A percentile compares a stretch with the other conserved stretches of the same genome.
Evolutionary conservation across 2,797 vertebrate genomes (phyloP).

Genomic region (Crossoptilon crossoptilon): DNA sequence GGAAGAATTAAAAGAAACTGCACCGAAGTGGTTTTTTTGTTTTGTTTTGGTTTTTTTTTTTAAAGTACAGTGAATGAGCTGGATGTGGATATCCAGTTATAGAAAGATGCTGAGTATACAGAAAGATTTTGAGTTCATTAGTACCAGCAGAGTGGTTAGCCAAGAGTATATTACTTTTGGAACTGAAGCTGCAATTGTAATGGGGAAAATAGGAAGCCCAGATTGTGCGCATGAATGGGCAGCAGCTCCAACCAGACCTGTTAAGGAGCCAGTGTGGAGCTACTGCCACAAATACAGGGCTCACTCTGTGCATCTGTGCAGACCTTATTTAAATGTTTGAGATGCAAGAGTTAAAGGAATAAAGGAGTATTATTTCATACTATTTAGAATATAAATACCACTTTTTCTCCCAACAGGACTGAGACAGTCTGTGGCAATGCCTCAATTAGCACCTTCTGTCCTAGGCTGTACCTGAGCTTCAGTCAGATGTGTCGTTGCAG

Average conservation of each 20-base stretch:
- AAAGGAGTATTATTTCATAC: not conserved
- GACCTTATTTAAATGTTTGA: not conserved
- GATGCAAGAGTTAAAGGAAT: not conserved
- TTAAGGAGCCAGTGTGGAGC: not conserved
- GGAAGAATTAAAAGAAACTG: not conserved
- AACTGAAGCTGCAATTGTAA: constrained; percentile 7
- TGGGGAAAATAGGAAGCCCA: not conserved
- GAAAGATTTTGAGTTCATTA: not conserved
- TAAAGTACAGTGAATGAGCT: not conserved
- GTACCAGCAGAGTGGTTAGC: constrained; percentile 4
- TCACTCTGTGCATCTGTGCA: not conserved
- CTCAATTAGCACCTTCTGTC: not conserved
- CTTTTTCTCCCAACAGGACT: not conserved
- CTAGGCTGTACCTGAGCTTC: not conserved
- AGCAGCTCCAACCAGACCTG: not conserved
- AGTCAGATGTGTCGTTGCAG: not conserved
- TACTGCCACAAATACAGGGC: not conserved
- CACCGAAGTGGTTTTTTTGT: not conserved
- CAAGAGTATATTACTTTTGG: constrained; percentile 9
- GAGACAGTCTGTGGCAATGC: not conserved
- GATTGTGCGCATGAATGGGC: not conserved
- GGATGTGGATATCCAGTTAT: not conserved
- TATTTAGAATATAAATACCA: not conserved
- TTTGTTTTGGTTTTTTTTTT: too few relatives aligned
- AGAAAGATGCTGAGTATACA: not conserved